Evolutionary conservation across 2,113 vertebrate species (phyloP), one percentile per base, ranked within the genome.

Genomic region (Cyanocitta stelleri): DNA sequence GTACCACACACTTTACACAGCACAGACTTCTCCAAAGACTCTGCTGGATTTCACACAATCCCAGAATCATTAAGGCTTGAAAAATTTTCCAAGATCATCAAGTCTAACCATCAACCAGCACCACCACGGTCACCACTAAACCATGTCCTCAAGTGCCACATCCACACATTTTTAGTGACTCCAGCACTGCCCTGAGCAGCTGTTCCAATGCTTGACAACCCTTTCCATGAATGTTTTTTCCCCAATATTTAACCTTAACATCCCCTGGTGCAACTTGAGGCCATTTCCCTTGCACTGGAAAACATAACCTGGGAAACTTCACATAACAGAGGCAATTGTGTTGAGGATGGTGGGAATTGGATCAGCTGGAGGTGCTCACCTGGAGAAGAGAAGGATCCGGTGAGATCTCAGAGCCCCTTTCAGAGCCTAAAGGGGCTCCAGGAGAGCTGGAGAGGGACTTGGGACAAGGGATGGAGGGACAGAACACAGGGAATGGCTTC

Each of bases 1-100:
- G 19, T 7, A 32, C 75, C 4, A 0, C 1, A 3, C 4, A 0
- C 44, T 49, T 63, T 11, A 44, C 3, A 5, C 23, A 8, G 32
- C 27, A 9, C 14, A 39, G 48, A 10, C 33, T 22, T 16, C 39
- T 41, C 76, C 44, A 6, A 46, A 87, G n/a, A 2, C 54, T 54
- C 61, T 0, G 4, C 29, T 67, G 87, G 4, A 24, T 59, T 24
- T 13, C 61, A n/a, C 7, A 16, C 52, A 11, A 4, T 27, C 49
- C 43, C n/a, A 8, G 8, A 21, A 44, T 33, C 0, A 4, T 27
- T 41, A 12, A n/a, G 29, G 30, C 1, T 49, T 49, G 49, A 29
- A 11, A 63, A 66, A 51, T 51, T 35, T 35, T 37, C 52, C 16
- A 1, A 37, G 43, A 72, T 32, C 4, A 41, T 41, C 32, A 9